These are phyloP conservation scores for Papilio polyxenes DNA, from an alignment of 1,140 invertebrate genomes.

Conservation along the genomic window DNA sequence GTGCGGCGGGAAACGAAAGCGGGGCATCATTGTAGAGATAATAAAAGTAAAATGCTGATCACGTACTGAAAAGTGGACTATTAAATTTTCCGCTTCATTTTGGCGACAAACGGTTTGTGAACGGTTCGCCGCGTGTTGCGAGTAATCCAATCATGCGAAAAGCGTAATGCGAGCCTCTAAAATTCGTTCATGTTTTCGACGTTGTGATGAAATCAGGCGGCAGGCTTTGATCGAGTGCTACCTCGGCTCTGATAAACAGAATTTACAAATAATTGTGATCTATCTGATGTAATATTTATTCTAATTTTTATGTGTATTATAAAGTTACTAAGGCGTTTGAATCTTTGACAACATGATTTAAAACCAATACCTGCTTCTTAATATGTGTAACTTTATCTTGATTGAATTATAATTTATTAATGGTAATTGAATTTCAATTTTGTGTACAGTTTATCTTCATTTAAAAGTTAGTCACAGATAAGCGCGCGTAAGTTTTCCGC, in stretches of 20 bases:
- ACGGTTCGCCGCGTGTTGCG: constrained; percentile 50
- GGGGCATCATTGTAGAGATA: constrained; percentile 55
- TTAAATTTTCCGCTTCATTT: constrained; percentile 76
- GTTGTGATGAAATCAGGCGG: constrained; percentile 12
- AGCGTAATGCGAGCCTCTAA: constrained; percentile 37
- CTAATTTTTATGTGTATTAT: neutral
- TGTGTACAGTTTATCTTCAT: constrained; percentile 22
- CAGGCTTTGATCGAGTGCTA: neutral
- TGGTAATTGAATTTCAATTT: neutral
- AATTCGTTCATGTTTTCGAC: constrained; percentile 18
- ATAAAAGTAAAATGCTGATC: constrained; percentile 69
- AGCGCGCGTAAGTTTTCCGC: neutral
- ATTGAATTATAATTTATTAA: neutral
- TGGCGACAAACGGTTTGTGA: constrained; percentile 66
- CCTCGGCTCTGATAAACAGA: neutral
- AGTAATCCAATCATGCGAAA: constrained; percentile 54
- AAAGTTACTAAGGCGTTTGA: neutral
- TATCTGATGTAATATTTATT: neutral
- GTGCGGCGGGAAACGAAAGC: constrained; percentile 60
- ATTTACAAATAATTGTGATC: neutral
- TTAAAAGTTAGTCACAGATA: constrained; percentile 18
- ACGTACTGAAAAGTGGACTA: constrained; percentile 70
- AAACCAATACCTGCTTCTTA: neutral
- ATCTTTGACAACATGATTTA: neutral
- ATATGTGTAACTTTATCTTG: neutral